Evolutionary conservation across 2,888 invertebrate species (phyloP).

Genomic region (Desoria tigrina): DNA sequence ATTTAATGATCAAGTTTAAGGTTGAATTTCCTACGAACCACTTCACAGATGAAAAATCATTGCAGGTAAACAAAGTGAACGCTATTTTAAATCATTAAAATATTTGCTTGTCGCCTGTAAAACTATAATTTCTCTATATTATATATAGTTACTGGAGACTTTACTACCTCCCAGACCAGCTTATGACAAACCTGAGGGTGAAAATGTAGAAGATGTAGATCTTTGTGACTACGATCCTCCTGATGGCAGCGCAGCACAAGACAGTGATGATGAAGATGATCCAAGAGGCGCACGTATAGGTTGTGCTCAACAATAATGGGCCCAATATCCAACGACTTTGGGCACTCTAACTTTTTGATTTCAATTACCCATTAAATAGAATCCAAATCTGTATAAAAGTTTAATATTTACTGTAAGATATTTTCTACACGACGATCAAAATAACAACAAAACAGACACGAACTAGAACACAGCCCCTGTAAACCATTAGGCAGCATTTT

Average conservation of each 20-base stretch:
- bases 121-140: constrained; percentile 2
- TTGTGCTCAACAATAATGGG: constrained; percentile 73
- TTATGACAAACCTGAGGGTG: constrained; percentile 72
- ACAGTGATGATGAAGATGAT: constrained; percentile 68
- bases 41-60: constrained; percentile 69
- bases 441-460: too few species aligned
- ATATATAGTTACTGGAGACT: constrained; percentile 69
- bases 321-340: background rate
- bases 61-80: constrained; percentile 61
- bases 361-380: background rate
- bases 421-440: background rate
- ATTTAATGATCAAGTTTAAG: constrained; percentile 81
- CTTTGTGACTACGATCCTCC: constrained; percentile 72
- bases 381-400: background rate
- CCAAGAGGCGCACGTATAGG: constrained; percentile 69
- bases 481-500: too few species aligned
- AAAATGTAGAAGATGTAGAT: constrained; percentile 83
- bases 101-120: too few species aligned
- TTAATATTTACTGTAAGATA: background rate
- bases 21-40: constrained; percentile 81
- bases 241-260: constrained; percentile 56
- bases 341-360: background rate
- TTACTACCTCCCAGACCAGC: constrained; percentile 72
- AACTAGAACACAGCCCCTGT: too few species aligned
- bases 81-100: too few species aligned